Evolutionary conservation across 2,113 vertebrate species (phyloP), one percentile per base, ranked within the genome.

Genomic region (Coracopsis vasa): DNA sequence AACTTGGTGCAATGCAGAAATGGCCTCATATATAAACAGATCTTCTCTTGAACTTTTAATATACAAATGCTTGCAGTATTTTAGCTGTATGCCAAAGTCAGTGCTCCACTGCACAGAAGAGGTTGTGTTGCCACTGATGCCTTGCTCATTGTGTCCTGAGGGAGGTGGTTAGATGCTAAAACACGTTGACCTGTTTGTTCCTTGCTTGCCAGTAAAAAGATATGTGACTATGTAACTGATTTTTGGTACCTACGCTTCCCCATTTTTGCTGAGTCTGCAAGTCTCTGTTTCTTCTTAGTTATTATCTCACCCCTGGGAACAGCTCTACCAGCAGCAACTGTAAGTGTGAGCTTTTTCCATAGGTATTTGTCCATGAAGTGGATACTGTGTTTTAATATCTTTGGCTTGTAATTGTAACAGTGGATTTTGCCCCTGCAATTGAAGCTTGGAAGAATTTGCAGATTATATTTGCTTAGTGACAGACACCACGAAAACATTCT

Each of bases 181-280:
- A 41, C 50, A 19, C 28, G 2, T 80, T 95, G 91, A 95, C 72
- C 88, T 96, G 66, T 84, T 90, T 93, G 84, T 86, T 58, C 87
- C 17, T 47, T 84, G 58, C 51, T 69, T 90, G 37, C 88, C 60
- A 86, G 74, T 58, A 78, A 90, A 89, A 95, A 87, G 85, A 45
- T 50, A 80, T 80, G 86, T 79, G 64, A 51, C 77, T 16, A 4
- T 64, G 10, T 45, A 86, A 70, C 73, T 86, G 23, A 70, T 70
- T 93, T 96, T 61, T 84, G 78, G 70, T 45, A 35, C 56, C 8
- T 64, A 86, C 92, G 88, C 50, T 67, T 86, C 37, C 50, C 70
- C 39, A 27, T 73, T 96, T 96, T 62, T 96, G 96, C 95, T 97
- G 95, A 96, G 77, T 42, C 13, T 35, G 87, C 84, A 90, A 73